Base-by-base conservation (phyloP, 2,797 vertebrate species). In the Diglossa cyanea region DNA sequence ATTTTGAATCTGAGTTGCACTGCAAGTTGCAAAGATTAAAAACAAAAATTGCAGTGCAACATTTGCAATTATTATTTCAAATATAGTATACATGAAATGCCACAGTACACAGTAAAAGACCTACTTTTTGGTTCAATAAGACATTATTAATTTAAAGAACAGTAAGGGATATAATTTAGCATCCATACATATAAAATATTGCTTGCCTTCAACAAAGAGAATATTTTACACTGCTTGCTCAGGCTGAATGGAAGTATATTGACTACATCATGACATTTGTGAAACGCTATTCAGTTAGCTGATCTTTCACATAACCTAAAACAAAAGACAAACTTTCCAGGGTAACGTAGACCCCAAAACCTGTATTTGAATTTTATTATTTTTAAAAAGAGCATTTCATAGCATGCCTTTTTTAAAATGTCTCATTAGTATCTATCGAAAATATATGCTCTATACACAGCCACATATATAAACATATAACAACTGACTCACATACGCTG, bases 401-500 rank as follows among this genome's bases (percentile, higher is more conserved):
- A 21, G 23, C 1, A 6, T 6, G 5, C 1, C 53, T 82, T 81
- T 83, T 44, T 1, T 5, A 20, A 74, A 76, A 79, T 18, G 62
- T 40, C 47, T 81, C 76, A 39, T 75, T 84, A 83, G 20, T 44
- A 63, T 18, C 42, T 47, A 67, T 35, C 53, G 57, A 54, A 71
- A 94, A 88, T 58, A 60, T 54, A 57, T 58, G 66, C 53, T 47
- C 35, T 67, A 42, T 54, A 45, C 53, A 68, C 9, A 79, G 62
- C 31, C 44, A 45, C n/a, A 80, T 55, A 93, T 73, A 92, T 61
- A 94, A 76, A 72, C 20, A 65, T 78, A 35, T 65, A 93, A 85
- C 74, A 92, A 96, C 90, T 75, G 93, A 91, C 86, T 91, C 94
- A 89, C 85, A 93, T 80, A 94, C 33, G 85, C 95, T 91, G 62